Conservation (phyloP, 2,797 vertebrate genomes). For the Discoglossus pictus region DNA sequence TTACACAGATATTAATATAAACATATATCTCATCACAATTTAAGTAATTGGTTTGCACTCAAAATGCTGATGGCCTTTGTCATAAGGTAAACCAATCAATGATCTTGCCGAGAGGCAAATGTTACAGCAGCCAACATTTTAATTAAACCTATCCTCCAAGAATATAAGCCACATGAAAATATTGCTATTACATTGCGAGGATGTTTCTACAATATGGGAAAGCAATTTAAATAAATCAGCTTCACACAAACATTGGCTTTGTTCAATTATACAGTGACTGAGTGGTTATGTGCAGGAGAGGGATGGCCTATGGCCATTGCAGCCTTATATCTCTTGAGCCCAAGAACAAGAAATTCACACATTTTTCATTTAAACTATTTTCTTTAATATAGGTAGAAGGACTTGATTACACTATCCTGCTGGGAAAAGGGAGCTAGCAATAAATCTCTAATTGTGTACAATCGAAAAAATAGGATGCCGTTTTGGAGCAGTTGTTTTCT, state of each 20-base stretch:
- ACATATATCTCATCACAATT: constrained; percentile 35
- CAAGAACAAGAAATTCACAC: constrained; percentile 8
- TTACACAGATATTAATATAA: constrained; percentile 43
- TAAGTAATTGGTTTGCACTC: constrained; percentile 40
- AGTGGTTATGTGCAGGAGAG: neutral
- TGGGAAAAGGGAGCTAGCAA: neutral
- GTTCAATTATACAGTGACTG: constrained; percentile 21
- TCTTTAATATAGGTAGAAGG: neutral
- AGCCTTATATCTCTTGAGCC: neutral
- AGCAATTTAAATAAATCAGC: constrained; percentile 23
- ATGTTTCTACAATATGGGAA: constrained; percentile 8
- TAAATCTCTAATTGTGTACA: neutral
- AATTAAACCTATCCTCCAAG: constrained; percentile 39
- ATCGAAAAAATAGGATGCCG: no score
- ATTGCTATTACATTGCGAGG: constrained; percentile 14
- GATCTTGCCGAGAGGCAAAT: constrained; percentile 12
- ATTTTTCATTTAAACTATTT: neutral
- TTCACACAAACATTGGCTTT: constrained; percentile 1
- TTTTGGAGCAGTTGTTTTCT: no score
- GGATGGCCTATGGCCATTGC: neutral
- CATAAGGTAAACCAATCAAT: constrained; percentile 45
- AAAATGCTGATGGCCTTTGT: constrained; percentile 43
- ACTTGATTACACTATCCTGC: neutral
- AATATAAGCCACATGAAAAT: constrained; percentile 22
- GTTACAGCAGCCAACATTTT: constrained; percentile 38